A percentile compares a stretch with the other conserved stretches of the same genome.
Evolutionary conservation across 2,113 vertebrate species (phyloP).

Genomic region (Dasypus novemcinctus): DNA sequence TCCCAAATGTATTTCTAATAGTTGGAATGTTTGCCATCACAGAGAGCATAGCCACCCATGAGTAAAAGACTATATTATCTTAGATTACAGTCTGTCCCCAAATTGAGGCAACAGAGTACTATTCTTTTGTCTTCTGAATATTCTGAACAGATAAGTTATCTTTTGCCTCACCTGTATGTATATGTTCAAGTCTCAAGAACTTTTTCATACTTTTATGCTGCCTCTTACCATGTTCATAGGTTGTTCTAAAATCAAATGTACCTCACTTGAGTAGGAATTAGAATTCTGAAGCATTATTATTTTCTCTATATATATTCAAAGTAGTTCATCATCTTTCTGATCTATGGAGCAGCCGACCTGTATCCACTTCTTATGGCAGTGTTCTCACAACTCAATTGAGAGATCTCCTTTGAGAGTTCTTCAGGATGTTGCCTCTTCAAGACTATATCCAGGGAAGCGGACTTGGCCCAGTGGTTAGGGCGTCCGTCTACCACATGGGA

Average conservation of each 20-base stretch:
- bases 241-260: not conserved
- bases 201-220: not conserved
- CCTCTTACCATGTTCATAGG: not conserved
- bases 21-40: not conserved
- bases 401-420: not conserved
- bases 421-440: not conserved
- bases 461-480: too few relatives aligned
- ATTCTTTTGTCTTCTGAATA: not conserved
- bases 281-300: constrained; percentile 3
- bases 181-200: not conserved
- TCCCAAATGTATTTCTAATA: not conserved
- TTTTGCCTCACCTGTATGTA: not conserved
- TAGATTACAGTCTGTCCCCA: not conserved
- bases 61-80: not conserved
- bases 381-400: not conserved
- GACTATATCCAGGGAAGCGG: too few relatives aligned
- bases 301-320: not conserved
- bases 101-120: not conserved
- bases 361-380: not conserved
- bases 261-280: not conserved
- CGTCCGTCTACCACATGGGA: too few relatives aligned
- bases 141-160: not conserved
- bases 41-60: not conserved
- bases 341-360: not conserved
- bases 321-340: not conserved